Conservation (phyloP, 2,797 vertebrate species). For the Pangasius larnaudii region DNA sequence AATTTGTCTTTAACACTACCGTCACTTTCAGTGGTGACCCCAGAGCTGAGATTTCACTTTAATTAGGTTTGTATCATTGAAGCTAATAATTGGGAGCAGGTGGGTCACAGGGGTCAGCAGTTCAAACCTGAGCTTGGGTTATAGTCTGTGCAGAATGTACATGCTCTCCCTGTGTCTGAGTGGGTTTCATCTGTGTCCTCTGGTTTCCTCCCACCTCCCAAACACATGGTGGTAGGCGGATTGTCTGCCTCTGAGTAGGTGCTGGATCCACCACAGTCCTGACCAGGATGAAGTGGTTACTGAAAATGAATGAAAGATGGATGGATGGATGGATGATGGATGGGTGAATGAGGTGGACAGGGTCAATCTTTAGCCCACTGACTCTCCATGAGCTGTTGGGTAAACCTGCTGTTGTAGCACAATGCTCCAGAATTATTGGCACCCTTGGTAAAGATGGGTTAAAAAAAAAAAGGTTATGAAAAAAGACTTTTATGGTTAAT, state of each 20-base stretch:
- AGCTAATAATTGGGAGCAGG: slow-evolving; percentile 50
- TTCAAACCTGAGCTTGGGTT: background rate
- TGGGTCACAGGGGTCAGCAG: slow-evolving; percentile 22
- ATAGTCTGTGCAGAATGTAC: background rate
- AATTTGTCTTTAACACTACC: slow-evolving; percentile 29
- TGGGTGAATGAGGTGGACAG: background rate
- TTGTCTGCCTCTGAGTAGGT: background rate
- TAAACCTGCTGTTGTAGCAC: background rate
- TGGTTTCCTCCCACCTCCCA: background rate
- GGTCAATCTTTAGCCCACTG: background rate
- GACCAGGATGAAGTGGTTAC: background rate
- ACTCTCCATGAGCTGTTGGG: background rate
- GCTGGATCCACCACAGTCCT: background rate
- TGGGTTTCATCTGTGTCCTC: background rate
- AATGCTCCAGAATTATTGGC: background rate
- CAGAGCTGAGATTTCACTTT: slow-evolving; percentile 36
- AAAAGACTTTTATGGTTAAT: background rate
- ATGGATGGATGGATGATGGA: background rate
- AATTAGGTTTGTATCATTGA: slow-evolving; percentile 49
- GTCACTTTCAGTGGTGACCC: slow-evolving; percentile 21
- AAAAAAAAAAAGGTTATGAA: background rate
- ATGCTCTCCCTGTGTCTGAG: too few relatives aligned
- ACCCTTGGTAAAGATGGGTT: background rate
- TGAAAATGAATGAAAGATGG: background rate
- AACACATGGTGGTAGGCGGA: background rate